Evolutionary conservation across 2,797 vertebrate species (phyloP).

Genomic region (Sus cebifrons): DNA sequence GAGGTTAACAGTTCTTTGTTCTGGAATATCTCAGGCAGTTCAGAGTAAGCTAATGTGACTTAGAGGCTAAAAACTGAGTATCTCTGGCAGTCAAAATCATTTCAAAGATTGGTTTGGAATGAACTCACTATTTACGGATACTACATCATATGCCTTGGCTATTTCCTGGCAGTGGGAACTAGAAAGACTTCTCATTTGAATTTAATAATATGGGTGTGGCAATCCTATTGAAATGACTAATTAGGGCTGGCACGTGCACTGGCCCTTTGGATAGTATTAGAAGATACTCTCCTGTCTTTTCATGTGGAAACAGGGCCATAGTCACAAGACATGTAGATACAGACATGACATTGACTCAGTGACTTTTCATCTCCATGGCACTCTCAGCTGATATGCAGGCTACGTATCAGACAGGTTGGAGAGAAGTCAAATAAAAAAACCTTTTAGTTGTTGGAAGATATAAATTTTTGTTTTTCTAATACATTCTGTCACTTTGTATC

Average conservation of each 20-base stretch:
- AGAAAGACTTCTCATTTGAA: not conserved
- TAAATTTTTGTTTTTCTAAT: not conserved
- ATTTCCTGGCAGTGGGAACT: not conserved
- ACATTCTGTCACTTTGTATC: not conserved
- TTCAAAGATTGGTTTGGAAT: not conserved
- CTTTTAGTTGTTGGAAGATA: not conserved
- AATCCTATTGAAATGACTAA: not conserved
- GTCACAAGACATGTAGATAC: not conserved
- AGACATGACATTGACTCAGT: not conserved
- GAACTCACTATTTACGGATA: not conserved
- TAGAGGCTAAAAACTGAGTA: not conserved
- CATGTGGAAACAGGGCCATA: not conserved
- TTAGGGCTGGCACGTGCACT: not conserved
- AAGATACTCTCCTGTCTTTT: not conserved
- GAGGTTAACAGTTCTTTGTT: not conserved
- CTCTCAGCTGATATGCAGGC: not conserved
- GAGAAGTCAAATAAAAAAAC: not conserved
- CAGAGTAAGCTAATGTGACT: not conserved
- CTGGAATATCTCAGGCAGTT: not conserved
- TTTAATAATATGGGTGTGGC: not conserved
- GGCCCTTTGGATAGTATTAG: not conserved
- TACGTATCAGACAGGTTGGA: not conserved
- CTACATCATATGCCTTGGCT: not conserved
- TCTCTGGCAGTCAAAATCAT: not conserved
- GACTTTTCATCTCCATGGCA: not conserved